These are phyloP conservation scores for Chaitophorus viminalis DNA, from an alignment of 2,888 invertebrate species.

Conservation along the genomic window DNA sequence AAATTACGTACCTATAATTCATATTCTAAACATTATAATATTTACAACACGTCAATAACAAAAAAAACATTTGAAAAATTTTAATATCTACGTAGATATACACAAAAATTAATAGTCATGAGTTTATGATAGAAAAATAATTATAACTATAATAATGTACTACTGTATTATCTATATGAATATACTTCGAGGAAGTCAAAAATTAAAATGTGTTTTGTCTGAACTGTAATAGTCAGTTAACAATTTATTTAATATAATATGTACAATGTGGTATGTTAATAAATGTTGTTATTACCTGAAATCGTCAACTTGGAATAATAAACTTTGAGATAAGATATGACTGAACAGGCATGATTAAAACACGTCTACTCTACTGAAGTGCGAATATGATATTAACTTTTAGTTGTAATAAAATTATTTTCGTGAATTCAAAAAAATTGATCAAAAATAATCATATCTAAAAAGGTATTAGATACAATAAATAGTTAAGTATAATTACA, in stretches of 20 bases:
- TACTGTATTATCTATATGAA: background rate
- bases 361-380: conserved; percentile 30
- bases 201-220: background rate
- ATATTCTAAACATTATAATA: no score
- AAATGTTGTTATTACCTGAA: conserved; percentile 31
- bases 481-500: background rate
- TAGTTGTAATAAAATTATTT: background rate
- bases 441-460: background rate
- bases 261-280: background rate
- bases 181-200: background rate
- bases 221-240: background rate
- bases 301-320: background rate
- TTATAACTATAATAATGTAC: background rate
- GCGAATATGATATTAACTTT: background rate
- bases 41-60: no score
- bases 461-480: background rate
- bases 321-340: conserved; percentile 31
- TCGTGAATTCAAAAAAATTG: background rate
- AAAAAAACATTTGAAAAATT: no score
- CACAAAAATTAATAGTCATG: background rate
- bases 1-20: no score
- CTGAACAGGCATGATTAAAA: background rate
- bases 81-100: no score
- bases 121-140: background rate
- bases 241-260: background rate